Evolutionary conservation across 2,797 vertebrate species (phyloP).

Genomic region (Melanotaenia maccullochi): DNA sequence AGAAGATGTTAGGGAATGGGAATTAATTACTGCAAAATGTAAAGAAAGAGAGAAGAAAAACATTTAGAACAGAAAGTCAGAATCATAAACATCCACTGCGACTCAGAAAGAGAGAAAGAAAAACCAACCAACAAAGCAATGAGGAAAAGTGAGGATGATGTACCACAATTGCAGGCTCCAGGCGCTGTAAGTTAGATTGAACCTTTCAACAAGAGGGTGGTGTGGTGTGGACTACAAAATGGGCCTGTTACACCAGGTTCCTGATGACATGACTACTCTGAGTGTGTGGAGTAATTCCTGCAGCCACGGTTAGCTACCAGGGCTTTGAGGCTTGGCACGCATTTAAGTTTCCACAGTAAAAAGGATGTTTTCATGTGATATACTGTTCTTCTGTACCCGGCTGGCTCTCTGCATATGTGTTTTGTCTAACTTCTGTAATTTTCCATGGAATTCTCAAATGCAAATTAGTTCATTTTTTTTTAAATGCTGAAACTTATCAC

Average conservation of each 20-base stretch:
- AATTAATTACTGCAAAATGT: slow-evolving; percentile 24
- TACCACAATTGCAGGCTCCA: slow-evolving; percentile 76
- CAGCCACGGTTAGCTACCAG: slow-evolving; percentile 66
- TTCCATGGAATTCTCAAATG: slow-evolving; percentile 31
- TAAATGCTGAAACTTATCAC: slow-evolving; percentile 7
- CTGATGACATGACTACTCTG: slow-evolving; percentile 68
- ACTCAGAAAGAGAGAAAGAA: slow-evolving; percentile 23
- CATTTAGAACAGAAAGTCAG: not conserved
- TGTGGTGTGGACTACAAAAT: slow-evolving; percentile 68
- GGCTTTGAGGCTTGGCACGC: slow-evolving; percentile 77
- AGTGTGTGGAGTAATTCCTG: slow-evolving; percentile 69
- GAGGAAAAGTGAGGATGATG: slow-evolving; percentile 58
- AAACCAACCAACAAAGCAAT: slow-evolving; percentile 43
- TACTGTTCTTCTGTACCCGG: slow-evolving; percentile 33
- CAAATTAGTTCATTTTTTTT: slow-evolving; percentile 20
- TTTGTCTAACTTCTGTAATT: slow-evolving; percentile 19
- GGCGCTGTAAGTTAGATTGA: slow-evolving; percentile 63
- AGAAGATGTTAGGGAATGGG: not conserved
- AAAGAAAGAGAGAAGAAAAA: slow-evolving; percentile 16
- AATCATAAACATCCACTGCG: slow-evolving; percentile 1
- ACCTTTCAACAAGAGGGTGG: slow-evolving; percentile 77
- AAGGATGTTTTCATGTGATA: slow-evolving; percentile 58
- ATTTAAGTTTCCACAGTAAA: slow-evolving; percentile 51
- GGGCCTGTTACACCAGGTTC: slow-evolving; percentile 56
- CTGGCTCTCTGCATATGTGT: slow-evolving; percentile 8